Conservation (phyloP, 2,113 vertebrate genomes). For the Megaceryle torquata region DNA sequence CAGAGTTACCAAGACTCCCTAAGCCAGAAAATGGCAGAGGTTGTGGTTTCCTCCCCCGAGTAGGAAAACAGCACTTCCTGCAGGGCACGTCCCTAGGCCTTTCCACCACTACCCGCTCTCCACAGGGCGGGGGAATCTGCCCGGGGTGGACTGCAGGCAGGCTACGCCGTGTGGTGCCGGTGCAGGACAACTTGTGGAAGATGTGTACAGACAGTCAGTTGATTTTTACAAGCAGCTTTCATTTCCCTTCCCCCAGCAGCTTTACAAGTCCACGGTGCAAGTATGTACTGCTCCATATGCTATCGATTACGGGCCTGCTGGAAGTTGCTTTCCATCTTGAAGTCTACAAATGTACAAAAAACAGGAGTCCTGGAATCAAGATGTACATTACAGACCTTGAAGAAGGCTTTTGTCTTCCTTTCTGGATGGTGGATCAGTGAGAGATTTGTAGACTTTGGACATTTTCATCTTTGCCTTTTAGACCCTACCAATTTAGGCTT, state of each 20-base stretch:
- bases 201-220: neutral
- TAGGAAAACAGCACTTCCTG: neutral
- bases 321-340: slow-evolving; percentile 26
- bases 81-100: neutral
- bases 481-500: neutral
- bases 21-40: neutral
- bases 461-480: slow-evolving; percentile 42
- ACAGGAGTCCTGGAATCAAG: slow-evolving; percentile 18
- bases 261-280: neutral
- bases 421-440: neutral
- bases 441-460: slow-evolving; percentile 27
- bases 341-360: neutral
- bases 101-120: neutral
- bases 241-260: slow-evolving; percentile 6
- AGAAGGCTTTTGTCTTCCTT: slow-evolving; percentile 37
- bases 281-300: neutral
- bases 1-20: neutral
- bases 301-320: neutral
- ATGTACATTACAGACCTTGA: neutral
- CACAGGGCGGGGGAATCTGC: neutral
- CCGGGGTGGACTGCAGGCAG: neutral
- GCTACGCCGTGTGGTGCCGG: neutral
- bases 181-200: neutral
- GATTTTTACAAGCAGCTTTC: slow-evolving; percentile 8
- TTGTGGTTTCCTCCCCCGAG: neutral